phyloP scores from a whole-genome alignment of 2,888 invertebrate species.

The Aleiodes testaceus region DNA sequence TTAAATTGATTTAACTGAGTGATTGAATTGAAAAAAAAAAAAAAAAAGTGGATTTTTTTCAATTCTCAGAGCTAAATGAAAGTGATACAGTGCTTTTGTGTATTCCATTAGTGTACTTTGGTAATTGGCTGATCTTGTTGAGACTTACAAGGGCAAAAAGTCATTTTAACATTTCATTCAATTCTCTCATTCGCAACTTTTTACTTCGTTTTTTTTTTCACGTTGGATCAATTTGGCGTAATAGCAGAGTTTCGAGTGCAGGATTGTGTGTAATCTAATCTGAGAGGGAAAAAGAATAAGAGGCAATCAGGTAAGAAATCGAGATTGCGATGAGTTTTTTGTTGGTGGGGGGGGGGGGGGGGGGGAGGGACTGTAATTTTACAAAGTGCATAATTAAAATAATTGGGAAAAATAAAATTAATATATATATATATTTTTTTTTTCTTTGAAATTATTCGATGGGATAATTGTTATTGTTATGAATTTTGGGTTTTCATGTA shows the following conservation, averaged over 20 bases:
- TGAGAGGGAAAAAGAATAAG: background rate
- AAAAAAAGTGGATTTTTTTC: background rate
- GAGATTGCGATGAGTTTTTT: too few relatives aligned
- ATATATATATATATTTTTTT: too few relatives aligned
- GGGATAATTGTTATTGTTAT: too few relatives aligned
- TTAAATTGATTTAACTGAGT: background rate
- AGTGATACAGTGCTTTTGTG: constrained; percentile 12
- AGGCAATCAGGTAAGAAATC: constrained; percentile 55
- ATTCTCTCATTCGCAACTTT: background rate
- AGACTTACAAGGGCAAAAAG: constrained; percentile 1
- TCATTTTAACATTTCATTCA: background rate
- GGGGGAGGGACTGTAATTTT: background rate
- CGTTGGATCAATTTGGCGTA: constrained; percentile 13
- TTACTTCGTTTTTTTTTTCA: background rate
- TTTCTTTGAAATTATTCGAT: too few relatives aligned
- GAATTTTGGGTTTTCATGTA: too few relatives aligned
- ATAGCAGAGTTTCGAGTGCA: constrained; percentile 4
- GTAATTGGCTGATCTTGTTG: constrained; percentile 24
- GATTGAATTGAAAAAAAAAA: background rate
- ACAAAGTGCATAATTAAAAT: background rate
- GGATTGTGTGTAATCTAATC: constrained; percentile 52
- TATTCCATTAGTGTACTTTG: constrained; percentile 13
- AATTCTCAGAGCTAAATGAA: background rate
- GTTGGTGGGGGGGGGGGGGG: too few relatives aligned
- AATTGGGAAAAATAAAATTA: background rate